Evolutionary conservation across 2,888 invertebrate genomes (phyloP).

Genomic region (Alentia gelatinosa): DNA sequence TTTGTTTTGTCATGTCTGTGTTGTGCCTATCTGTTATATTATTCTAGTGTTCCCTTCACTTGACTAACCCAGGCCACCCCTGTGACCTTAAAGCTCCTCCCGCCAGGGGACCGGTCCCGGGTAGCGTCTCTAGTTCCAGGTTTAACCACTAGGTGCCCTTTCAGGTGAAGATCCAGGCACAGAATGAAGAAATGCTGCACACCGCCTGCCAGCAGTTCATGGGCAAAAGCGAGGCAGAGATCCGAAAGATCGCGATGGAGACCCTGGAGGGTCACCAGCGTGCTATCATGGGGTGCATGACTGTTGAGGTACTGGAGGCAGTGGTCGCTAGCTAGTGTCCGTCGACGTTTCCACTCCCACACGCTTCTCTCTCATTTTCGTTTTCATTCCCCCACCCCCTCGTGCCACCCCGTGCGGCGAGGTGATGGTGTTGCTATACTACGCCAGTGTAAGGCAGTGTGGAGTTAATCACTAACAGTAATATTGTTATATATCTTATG

Average conservation of each 20-base stretch:
- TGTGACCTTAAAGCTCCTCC: no score
- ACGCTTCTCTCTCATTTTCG: neutral
- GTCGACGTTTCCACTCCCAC: neutral
- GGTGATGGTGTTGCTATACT: neutral
- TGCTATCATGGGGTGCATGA: slow-evolving; percentile 82
- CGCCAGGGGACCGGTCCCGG: no score
- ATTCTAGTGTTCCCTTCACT: neutral
- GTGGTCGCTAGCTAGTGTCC: neutral
- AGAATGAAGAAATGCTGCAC: slow-evolving; percentile 80
- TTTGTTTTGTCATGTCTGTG: neutral
- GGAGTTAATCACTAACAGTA: no score
- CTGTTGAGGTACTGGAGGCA: slow-evolving; percentile 74
- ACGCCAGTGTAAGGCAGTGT: no score
- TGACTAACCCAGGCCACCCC: neutral
- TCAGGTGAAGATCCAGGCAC: slow-evolving; percentile 84
- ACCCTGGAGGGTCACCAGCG: slow-evolving; percentile 82
- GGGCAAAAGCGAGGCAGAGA: slow-evolving; percentile 79
- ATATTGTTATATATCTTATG: no score
- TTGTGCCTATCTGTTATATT: neutral
- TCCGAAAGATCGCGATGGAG: slow-evolving; percentile 79
- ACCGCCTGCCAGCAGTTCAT: slow-evolving; percentile 81
- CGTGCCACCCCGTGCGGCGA: neutral
- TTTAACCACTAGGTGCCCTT: neutral
- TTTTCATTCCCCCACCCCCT: neutral
- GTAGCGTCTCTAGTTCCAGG: neutral